A percentile compares a stretch with the other conserved stretches of the same genome.
These are phyloP conservation scores for Daphoenositta chrysoptera DNA, from an alignment of 2,113 vertebrate genomes.

Conservation along the genomic window DNA sequence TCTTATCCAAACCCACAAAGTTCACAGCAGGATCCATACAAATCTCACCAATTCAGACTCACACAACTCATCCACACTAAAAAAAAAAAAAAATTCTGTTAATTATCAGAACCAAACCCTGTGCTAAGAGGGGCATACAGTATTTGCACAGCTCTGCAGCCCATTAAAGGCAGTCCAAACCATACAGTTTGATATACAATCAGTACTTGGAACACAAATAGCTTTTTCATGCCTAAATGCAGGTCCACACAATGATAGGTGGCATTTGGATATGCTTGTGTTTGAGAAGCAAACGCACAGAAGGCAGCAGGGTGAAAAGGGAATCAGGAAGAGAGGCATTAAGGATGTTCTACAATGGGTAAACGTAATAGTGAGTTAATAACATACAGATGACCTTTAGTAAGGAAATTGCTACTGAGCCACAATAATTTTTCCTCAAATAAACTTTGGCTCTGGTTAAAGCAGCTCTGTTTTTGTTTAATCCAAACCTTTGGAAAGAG, in stretches of 20 bases:
- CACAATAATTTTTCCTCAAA: slow-evolving; percentile 54
- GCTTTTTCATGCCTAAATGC: neutral
- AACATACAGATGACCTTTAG: slow-evolving; percentile 59
- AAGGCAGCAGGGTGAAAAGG: neutral
- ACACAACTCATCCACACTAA: neutral
- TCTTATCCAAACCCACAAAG: neutral
- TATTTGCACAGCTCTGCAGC: neutral
- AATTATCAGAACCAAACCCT: neutral
- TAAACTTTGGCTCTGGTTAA: slow-evolving; percentile 38
- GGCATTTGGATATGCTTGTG: neutral
- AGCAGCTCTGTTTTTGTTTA: slow-evolving; percentile 38
- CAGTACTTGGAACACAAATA: neutral
- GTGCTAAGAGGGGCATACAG: neutral
- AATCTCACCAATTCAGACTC: neutral
- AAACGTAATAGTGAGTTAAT: slow-evolving; percentile 54
- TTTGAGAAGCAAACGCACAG: slow-evolving; percentile 27
- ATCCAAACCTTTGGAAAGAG: neutral
- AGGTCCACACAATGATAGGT: neutral
- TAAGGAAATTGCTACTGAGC: slow-evolving; percentile 55
- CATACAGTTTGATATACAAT: neutral
- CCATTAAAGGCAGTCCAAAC: neutral
- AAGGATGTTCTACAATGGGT: slow-evolving; percentile 26
- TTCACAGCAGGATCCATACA: neutral
- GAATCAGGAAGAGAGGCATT: slow-evolving; percentile 55
- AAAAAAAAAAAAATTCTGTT: neutral